Percentiles rank a stretch among this genome's conserved stretches.
Evolutionary conservation across 2,888 invertebrate genomes (phyloP).

Genomic region (Sthenelais limicola): DNA sequence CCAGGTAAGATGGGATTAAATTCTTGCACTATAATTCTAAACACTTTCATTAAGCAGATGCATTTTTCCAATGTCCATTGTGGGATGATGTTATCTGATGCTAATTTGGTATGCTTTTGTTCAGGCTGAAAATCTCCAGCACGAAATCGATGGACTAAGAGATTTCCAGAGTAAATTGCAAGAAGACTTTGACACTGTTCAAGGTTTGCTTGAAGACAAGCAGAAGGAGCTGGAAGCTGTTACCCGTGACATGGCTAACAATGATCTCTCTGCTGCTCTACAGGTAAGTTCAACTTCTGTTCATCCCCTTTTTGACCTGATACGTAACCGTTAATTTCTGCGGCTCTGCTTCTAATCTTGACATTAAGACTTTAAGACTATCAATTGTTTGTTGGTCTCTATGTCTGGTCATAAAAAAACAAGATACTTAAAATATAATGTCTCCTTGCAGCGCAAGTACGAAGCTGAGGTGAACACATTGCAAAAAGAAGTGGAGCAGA

Average conservation of each 20-base stretch:
- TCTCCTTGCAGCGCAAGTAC: conserved; percentile 7
- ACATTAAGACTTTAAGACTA: too few species aligned
- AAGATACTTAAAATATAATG: neutral
- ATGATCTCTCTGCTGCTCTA: conserved; percentile 15
- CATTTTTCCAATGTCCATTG: too few species aligned
- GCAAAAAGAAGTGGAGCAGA: conserved; percentile 59
- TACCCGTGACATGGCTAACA: conserved; percentile 61
- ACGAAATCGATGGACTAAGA: conserved; percentile 54
- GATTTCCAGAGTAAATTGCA: conserved; percentile 63
- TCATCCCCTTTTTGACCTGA: too few species aligned
- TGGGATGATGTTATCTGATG: too few species aligned
- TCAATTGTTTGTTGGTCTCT: too few species aligned
- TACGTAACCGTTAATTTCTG: too few species aligned
- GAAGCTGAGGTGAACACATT: conserved; percentile 28
- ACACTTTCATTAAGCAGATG: too few species aligned
- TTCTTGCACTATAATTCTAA: too few species aligned
- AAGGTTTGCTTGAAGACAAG: conserved; percentile 70
- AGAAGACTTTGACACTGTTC: conserved; percentile 71
- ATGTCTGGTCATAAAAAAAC: neutral
- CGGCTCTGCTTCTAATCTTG: too few species aligned
- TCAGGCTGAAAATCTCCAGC: conserved; percentile 61
- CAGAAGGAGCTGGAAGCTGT: conserved; percentile 67
- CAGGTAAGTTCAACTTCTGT: conserved; percentile 29
- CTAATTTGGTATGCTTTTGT: too few species aligned
- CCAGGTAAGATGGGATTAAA: neutral